Evolutionary conservation across 2,888 invertebrate species (phyloP).

Genomic region (Pinctada fucata): DNA sequence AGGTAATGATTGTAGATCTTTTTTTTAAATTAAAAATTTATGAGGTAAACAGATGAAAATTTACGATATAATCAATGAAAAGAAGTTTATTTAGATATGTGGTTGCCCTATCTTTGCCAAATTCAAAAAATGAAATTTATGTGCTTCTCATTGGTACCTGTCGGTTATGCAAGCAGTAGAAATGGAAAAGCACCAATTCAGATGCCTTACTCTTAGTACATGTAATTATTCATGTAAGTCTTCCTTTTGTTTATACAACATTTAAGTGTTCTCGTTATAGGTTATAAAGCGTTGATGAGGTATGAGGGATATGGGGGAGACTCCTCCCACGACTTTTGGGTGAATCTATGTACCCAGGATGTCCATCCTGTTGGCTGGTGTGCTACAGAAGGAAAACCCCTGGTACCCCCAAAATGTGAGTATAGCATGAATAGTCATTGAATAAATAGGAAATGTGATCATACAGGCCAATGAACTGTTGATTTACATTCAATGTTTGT

Average conservation of each 20-base stretch:
- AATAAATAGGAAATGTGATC: too few relatives aligned
- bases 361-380: conserved; percentile 99
- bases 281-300: conserved; percentile 81
- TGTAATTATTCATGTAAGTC: too few relatives aligned
- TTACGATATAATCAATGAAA: not conserved
- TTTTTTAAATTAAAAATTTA: too few relatives aligned
- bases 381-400: conserved; percentile 94
- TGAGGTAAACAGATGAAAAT: not conserved
- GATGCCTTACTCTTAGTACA: too few relatives aligned
- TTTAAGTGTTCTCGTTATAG: conserved; percentile 64
- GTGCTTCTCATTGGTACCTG: too few relatives aligned
- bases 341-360: conserved; percentile 93
- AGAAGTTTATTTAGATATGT: not conserved
- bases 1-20: conserved; percentile 79
- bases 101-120: too few relatives aligned
- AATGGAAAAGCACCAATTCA: too few relatives aligned
- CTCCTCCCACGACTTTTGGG: conserved; percentile 95
- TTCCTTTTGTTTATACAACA: too few relatives aligned
- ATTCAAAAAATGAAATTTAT: too few relatives aligned
- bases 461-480: too few relatives aligned
- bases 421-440: conserved; percentile 32
- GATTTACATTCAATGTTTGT: too few relatives aligned
- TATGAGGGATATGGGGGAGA: conserved; percentile 97
- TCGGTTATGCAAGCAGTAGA: too few relatives aligned
- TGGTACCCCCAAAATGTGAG: conserved; percentile 92